Evolutionary conservation across 2,888 invertebrate species (phyloP).

Genomic region (Odontocolon sp.): DNA sequence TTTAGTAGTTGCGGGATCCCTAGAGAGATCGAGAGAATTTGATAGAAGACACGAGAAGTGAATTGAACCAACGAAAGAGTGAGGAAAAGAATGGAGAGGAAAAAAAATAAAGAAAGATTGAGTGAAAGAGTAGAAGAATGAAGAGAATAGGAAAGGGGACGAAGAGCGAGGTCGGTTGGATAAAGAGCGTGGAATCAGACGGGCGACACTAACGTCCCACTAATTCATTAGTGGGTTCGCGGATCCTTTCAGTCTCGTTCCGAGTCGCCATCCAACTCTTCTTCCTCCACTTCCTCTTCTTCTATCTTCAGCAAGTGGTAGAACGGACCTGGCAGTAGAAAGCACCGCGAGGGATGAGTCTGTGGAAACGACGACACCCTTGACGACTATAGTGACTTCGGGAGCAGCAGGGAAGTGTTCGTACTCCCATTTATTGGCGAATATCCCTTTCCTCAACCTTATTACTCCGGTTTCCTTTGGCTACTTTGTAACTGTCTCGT

Average conservation of each 20-base stretch:
- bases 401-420: too few species aligned
- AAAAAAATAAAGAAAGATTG: background rate
- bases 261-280: background rate
- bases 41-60: conserved; percentile 16
- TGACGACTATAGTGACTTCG: too few species aligned
- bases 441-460: conserved; percentile 4
- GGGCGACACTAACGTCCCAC: conserved; percentile 35
- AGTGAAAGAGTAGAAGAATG: background rate
- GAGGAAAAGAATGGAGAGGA: background rate
- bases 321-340: too few species aligned
- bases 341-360: conserved; percentile 5
- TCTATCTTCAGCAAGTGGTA: background rate
- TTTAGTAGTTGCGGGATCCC: background rate
- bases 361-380: background rate
- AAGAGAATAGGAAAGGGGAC: conserved; percentile 3
- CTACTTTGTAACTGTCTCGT: background rate
- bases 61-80: conserved; percentile 13
- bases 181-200: conserved; percentile 39
- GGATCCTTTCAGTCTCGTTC: conserved; percentile 33
- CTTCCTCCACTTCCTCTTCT: background rate
- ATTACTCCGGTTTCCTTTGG: background rate
- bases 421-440: too few species aligned
- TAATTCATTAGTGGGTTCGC: conserved; percentile 30
- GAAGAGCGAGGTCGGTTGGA: conserved; percentile 27
- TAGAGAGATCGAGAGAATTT: conserved; percentile 8